Evolutionary conservation across 1,140 invertebrate genomes (phyloP), one percentile per base, ranked within the genome.

Genomic region (Gryon sp.): DNA sequence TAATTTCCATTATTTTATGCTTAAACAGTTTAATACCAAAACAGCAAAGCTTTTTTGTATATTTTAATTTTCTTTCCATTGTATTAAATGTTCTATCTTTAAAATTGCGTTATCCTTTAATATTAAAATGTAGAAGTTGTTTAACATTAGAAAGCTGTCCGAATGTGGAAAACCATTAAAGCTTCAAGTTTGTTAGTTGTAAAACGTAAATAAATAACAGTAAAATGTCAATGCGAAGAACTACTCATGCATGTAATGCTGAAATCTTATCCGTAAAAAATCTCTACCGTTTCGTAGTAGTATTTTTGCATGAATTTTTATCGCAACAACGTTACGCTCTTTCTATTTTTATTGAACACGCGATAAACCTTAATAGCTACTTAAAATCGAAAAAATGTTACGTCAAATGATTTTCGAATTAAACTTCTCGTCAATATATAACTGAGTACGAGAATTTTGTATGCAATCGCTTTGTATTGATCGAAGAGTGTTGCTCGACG

Each of bases 241-340:
- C n/a, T n/a, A n/a, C n/a, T n/a, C n/a, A n/a, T n/a, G n/a, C n/a
- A n/a, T n/a, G n/a, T n/a, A n/a, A n/a, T n/a, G n/a, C n/a, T n/a
- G n/a, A n/a, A n/a, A 18, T 45, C 41, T 45, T 45, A 28, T 48
- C 45, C 45, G 19, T 48, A 46, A 32, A 34, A 36, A 34, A 50
- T 50, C 46, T 50, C 22, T 5, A 50, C 16, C 16, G 22, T 36
- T 52, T 36, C 14, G 19, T 52, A 36, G n/a, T n/a, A n/a, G n/a
- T n/a, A n/a, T 36, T 53, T 53, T 53, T 40, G 6, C 52, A 14
- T 55, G 36, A 55, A 28, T 26, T 55, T 55, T 40, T 55, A 41
- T 55, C 36, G 12, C 14, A 5, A n/a, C 11, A 15, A 9, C 24
- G 36, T 55, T 55, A 19, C 4, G 14, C 36, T 40, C 18, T 55